phyloP scores from a whole-genome alignment of 2,888 invertebrate species.

The Octodonta nipae region DNA sequence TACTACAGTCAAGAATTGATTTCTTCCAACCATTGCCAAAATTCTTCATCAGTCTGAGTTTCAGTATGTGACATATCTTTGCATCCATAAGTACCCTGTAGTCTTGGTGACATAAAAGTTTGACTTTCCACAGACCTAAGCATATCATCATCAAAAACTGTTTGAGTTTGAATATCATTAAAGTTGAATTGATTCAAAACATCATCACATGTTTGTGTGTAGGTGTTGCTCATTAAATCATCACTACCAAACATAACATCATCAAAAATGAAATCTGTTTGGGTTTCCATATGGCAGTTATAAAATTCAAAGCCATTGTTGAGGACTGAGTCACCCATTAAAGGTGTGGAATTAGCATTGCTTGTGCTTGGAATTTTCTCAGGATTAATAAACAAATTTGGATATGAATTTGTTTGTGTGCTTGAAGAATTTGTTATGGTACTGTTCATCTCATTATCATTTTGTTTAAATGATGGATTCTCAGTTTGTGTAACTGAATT shows the following conservation, averaged over 20 bases:
- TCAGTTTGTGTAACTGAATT: conserved; percentile 19
- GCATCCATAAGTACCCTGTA: conserved; percentile 15
- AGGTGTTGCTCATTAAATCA: conserved; percentile 28
- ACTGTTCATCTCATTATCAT: conserved; percentile 19
- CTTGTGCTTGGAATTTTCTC: conserved; percentile 16
- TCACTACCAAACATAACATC: conserved; percentile 29
- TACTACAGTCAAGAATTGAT: conserved; percentile 34
- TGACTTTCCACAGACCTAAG: conserved; percentile 48
- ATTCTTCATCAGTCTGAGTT: conserved; percentile 40
- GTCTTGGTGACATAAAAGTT: conserved; percentile 33
- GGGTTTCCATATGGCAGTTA: conserved; percentile 46
- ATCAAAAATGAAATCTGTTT: conserved; percentile 40
- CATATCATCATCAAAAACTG: conserved; percentile 41
- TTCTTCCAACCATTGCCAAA: conserved; percentile 31
- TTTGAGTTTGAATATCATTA: conserved; percentile 52
- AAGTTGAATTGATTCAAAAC: conserved; percentile 42
- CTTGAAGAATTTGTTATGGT: conserved; percentile 23
- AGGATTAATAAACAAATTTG: too few relatives aligned
- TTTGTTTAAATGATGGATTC: conserved; percentile 19
- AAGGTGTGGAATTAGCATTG: conserved; percentile 26
- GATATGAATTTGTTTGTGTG: conserved; percentile 28
- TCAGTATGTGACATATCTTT: conserved; percentile 38
- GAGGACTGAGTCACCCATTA: conserved; percentile 15
- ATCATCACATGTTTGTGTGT: conserved; percentile 38
- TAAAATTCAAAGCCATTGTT: conserved; percentile 28